Percentiles rank a stretch among this genome's conserved stretches.
Evolutionary conservation across 1,140 invertebrate species (phyloP).

Genomic region (Ips nitidus): DNA sequence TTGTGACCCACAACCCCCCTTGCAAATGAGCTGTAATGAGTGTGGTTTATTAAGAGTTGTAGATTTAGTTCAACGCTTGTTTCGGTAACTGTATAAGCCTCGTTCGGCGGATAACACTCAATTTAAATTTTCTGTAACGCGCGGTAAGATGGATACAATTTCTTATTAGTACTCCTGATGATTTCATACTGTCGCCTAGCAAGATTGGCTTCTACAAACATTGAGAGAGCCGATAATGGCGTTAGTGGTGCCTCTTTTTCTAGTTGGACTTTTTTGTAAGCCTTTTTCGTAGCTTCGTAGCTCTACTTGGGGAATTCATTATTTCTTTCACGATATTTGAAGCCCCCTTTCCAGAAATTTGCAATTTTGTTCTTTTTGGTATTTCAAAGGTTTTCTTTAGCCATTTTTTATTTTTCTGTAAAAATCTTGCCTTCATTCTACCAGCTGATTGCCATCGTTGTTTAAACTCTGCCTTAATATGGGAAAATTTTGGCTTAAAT

Average conservation of each 20-base stretch:
- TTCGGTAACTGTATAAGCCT: constrained; percentile 40
- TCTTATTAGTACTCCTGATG: constrained; percentile 37
- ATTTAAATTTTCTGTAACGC: constrained; percentile 42
- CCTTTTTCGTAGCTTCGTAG: neutral
- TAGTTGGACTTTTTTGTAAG: constrained; percentile 2
- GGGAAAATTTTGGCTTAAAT: no score
- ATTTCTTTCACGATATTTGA: neutral
- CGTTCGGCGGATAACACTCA: constrained; percentile 41
- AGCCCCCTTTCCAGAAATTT: neutral
- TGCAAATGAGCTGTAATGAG: constrained; percentile 41
- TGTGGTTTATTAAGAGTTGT: constrained; percentile 46
- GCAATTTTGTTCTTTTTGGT: no score
- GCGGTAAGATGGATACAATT: constrained; percentile 43
- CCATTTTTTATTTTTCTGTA: no score
- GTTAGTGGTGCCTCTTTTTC: constrained; percentile 37
- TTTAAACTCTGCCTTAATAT: no score
- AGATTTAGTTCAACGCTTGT: constrained; percentile 43
- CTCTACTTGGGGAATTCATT: neutral
- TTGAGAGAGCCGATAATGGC: constrained; percentile 39
- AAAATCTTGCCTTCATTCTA: no score
- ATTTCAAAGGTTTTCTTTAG: no score
- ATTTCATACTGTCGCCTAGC: constrained; percentile 43
- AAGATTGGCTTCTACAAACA: constrained; percentile 43
- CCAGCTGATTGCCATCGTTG: no score
- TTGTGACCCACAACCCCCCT: constrained; percentile 47